Base-by-base conservation (phyloP, 2,797 vertebrate genomes). In the Smutsia temminckii region DNA sequence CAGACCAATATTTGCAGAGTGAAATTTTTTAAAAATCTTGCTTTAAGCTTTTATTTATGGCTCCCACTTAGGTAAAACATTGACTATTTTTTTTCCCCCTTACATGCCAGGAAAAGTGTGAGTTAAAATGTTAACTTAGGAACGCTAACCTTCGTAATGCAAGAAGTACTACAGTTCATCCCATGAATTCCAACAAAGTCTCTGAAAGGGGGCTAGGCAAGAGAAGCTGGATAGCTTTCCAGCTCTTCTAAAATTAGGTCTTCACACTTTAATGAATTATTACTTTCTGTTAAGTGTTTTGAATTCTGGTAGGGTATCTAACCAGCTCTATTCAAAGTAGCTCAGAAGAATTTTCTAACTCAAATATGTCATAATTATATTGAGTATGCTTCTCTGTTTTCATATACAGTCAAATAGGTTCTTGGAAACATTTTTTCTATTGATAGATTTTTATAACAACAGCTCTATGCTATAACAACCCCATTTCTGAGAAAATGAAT, bases 11-110 rank as follows among this genome's bases (percentile, higher is more conserved):
- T 86, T 81, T 80, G 34, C 5, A 61, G 13, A 69, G 25, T 53
- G 79, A 64, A 25, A 74, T 79, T 75, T 94, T 57, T 27, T 87
- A 51, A 85, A 63, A 20, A 21, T 69, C 53, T 93, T 88, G 37
- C n/a, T 87, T 84, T 96, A 80, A 80, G 37, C 13, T 63, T 72
- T 81, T 25, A 51, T 64, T 86, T 75, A 21, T 84, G 18, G 93
- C 91, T 92, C 25, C 63, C 55, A 66, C 29, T 91, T 64, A 85
- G 46, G 80, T 75, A 66, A 77, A 81, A 85, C 42, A 37, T 64
- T 69, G 34, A 84, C 69, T 85, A 16, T 9, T 17, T 3, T 6
- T 20, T 74, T 8, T 16, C 18, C 27, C 27, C 20, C 17, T n/a
- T 13, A 49, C 68, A 69, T 92, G 55, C 46, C 25, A n/a, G 23